Conservation (phyloP, 2,113 vertebrate species). For the Trogon melanurus region DNA sequence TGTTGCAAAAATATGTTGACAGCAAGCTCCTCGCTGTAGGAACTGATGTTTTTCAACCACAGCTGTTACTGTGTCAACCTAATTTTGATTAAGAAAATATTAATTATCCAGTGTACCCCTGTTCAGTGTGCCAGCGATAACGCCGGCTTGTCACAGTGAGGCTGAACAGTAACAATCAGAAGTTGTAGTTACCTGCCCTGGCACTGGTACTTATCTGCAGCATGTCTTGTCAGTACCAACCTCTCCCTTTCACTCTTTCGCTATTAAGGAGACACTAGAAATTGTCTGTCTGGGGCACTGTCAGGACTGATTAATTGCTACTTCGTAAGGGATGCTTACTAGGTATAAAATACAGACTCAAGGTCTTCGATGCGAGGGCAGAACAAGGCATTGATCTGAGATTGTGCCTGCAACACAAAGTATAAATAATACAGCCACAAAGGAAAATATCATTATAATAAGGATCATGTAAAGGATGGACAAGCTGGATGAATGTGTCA, state of each 20-base stretch:
- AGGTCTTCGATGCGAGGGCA: neutral
- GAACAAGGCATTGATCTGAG: rapidly evolving
- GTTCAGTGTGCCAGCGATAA: neutral
- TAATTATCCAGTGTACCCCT: neutral
- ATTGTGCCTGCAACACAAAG: neutral
- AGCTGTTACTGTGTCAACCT: neutral
- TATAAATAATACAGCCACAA: neutral
- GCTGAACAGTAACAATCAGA: neutral
- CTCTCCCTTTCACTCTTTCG: neutral
- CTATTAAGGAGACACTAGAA: neutral
- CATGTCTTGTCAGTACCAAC: neutral
- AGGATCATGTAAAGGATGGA: neutral
- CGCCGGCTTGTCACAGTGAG: rapidly evolving
- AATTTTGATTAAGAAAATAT: neutral
- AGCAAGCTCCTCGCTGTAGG: neutral
- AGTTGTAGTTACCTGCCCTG: neutral
- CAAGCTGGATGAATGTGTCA: neutral
- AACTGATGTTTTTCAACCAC: neutral
- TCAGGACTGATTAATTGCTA: slow-evolving; percentile 3
- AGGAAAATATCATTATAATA: neutral
- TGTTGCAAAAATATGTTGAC: rapidly evolving
- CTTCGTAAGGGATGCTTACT: neutral
- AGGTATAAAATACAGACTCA: neutral
- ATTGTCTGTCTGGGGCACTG: neutral
- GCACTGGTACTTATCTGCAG: neutral